Evolutionary conservation across 2,113 vertebrate species (phyloP), one percentile per base, ranked within the genome.

Genomic region (Ceyx melanurus): DNA sequence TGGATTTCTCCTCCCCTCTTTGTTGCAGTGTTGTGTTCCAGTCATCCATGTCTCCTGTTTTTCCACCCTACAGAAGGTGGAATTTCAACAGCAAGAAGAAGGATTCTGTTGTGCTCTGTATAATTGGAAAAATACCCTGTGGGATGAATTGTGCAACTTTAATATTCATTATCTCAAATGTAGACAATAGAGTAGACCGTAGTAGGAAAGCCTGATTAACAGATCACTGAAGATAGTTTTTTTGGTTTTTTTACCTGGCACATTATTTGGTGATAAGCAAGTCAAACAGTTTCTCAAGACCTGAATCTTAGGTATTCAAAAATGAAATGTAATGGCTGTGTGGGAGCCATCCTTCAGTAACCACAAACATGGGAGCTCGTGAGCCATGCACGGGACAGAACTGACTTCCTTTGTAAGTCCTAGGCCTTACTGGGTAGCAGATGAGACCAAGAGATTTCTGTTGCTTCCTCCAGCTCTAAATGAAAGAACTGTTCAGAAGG

Each of bases 41-140:
- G 62, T 85, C 82, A 77, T 71, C 89, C 82, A 35, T 80, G 86
- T 91, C 78, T 91, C 67, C 72, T 92, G 58, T 89, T 62, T 74
- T 95, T 95, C 92, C 79, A 91, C 60, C 35, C 87, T 70, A 83
- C 85, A 95, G 84, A 95, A 89, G 66, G 58, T 0, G 1, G 74
- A 89, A 92, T 95, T 94, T 94, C 92, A 92, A 54, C 67, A 80
- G 78, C 58, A 87, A 78, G 78, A 70, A 89, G 93, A 77, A 76
- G 60, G 68, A 71, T 88, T 94, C 56, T 94, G 25, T 88, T 94
- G 79, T 91, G 75, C 53, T 74, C 56, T 71, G 64, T 56, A 74
- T 93, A 92, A 94, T 93, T 94, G 91, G 87, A 94, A 95, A 87
- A 96, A 96, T 78, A 93, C 75, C 89, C 91, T 80, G 68, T 96